phyloP scores from a whole-genome alignment of 2,797 vertebrate species.

The Thunnus albacares region DNA sequence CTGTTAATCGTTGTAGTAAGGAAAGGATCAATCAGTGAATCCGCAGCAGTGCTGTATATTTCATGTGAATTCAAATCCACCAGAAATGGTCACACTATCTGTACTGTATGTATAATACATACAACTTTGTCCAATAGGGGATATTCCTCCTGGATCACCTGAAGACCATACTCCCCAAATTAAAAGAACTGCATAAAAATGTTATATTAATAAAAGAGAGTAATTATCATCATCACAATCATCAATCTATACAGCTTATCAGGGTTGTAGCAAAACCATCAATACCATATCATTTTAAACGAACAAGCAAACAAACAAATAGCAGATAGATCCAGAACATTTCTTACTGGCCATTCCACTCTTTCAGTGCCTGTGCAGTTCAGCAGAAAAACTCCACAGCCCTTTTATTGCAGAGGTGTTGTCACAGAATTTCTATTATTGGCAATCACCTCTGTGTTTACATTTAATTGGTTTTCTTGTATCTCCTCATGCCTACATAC shows the following conservation, averaged over 20 bases:
- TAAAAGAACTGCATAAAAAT: no score
- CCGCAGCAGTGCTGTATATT: neutral
- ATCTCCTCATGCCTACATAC: neutral
- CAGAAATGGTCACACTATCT: neutral
- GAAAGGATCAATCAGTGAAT: neutral
- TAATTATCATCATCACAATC: no score
- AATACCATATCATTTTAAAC: no score
- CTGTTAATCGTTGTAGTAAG: neutral
- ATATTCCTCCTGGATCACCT: no score
- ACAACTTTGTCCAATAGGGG: neutral
- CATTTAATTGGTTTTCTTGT: neutral
- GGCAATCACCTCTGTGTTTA: neutral
- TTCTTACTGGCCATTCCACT: conserved; percentile 1
- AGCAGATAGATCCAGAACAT: neutral
- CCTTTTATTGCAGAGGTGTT: neutral
- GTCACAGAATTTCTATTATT: conserved; percentile 1
- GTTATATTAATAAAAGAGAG: no score
- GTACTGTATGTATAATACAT: neutral
- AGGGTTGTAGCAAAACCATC: no score
- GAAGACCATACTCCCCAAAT: no score
- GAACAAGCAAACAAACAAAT: no score
- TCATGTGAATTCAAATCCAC: neutral
- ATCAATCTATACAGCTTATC: no score
- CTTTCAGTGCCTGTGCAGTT: neutral
- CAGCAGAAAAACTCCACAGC: neutral